Base-by-base conservation (phyloP, 2,113 vertebrate species). In the Odocoileus hemionus region DNA sequence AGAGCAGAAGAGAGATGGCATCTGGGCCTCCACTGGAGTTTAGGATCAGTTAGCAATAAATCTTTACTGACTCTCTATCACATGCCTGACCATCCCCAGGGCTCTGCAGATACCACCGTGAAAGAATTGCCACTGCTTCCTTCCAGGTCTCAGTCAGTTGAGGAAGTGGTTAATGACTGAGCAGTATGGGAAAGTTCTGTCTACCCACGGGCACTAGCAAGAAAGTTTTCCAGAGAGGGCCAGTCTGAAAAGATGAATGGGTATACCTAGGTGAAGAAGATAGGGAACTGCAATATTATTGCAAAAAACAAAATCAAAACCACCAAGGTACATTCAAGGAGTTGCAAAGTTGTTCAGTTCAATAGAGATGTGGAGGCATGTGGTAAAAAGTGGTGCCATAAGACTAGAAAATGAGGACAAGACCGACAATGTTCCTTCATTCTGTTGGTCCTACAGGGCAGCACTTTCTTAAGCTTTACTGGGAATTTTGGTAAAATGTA, bases 71-170 rank as follows among this genome's bases (percentile, higher is more conserved):
- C 88, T 61, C 91, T n/a, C 47, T 55, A 1, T 55, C 50, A 3
- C 13, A 13, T 12, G 33, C 2, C 58, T 88, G 26, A 39, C 28
- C 7, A 9, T n/a, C n/a, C 43, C 25, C 17, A 0, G 1, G 7
- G 43, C 43, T 45, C 83, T n/a, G 47, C 30, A 64, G 78, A 50
- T 2, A 1, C 84, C 10, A 23, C 52, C 10, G 6, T 12, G 52
- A 78, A 28, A 19, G 16, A 60, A 33, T 7, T 43, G 25, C 52
- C 11, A 30, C 12, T n/a, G 21, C 2, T 23, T 23, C 67, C 86
- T 70, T 93, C 36, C 0, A 70, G 50, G 12, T 78, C 17, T 4
- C 1, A 47, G 82, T 30, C 64, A n/a, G 30, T 43, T 19, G 70
- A 26, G 80, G 78, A 89, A 36, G 12, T 3, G 30, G 17, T 17